These are phyloP conservation scores for Nomada ruficornis DNA, from an alignment of 2,888 invertebrate genomes.

Conservation along the genomic window DNA sequence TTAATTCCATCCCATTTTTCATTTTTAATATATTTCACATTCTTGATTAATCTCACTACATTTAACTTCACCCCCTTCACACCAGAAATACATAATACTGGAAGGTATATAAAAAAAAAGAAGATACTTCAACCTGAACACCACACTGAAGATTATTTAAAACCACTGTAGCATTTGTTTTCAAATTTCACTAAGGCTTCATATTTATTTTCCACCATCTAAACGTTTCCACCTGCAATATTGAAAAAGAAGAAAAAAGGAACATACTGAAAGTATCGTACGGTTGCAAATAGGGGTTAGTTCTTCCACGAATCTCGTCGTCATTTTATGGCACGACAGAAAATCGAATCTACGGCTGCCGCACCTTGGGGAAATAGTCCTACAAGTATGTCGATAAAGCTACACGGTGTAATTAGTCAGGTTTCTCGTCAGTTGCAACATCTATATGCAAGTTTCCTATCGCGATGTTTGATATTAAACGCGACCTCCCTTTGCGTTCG, in stretches of 20 bases:
- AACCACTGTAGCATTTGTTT: no score
- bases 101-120: neutral
- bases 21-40: no score
- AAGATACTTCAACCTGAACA: neutral
- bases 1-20: no score
- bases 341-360: slow-evolving; percentile 53
- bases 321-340: slow-evolving; percentile 61
- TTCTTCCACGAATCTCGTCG: slow-evolving; percentile 4
- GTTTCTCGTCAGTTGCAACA: slow-evolving; percentile 29
- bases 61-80: no score
- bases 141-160: no score
- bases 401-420: slow-evolving; percentile 54
- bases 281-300: neutral
- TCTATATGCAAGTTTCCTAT: neutral
- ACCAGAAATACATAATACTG: neutral
- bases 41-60: no score
- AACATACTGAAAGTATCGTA: neutral
- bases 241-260: neutral
- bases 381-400: slow-evolving; percentile 43
- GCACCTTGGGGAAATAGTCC: slow-evolving; percentile 24
- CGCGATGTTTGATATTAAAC: slow-evolving; percentile 34
- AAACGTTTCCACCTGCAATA: no score
- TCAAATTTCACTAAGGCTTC: no score
- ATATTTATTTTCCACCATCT: no score
- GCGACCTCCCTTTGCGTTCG: neutral